Evolutionary conservation across 2,888 invertebrate species (phyloP).

Genomic region (Lysandra bellargus): DNA sequence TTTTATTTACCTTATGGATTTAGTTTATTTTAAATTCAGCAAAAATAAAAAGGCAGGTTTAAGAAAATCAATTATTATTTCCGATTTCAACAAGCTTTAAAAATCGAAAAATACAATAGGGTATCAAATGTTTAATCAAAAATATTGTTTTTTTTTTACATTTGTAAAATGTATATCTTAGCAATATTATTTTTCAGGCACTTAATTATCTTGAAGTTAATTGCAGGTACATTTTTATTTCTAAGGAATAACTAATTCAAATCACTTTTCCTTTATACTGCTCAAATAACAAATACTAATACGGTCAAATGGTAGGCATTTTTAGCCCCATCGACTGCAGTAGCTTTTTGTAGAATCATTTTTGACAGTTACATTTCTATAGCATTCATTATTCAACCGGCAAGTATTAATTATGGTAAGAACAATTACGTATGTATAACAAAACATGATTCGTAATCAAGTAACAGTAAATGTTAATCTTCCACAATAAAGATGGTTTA

Average conservation of each 20-base stretch:
- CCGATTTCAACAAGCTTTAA: neutral
- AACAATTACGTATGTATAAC: no score
- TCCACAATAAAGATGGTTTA: neutral
- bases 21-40: neutral
- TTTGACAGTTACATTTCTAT: no score
- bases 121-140: neutral
- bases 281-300: neutral
- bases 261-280: neutral
- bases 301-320: neutral
- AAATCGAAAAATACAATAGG: slow-evolving; percentile 4
- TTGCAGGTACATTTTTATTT: neutral
- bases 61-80: neutral
- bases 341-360: no score
- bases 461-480: no score
- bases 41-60: neutral
- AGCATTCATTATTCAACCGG: no score
- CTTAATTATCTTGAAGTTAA: neutral
- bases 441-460: no score
- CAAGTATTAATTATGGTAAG: no score
- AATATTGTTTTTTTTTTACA: neutral
- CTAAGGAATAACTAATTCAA: neutral
- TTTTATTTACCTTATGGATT: neutral
- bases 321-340: no score
- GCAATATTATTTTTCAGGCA: neutral
- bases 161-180: slow-evolving; percentile 3